Evolutionary conservation across 2,113 vertebrate genomes (phyloP).

Genomic region (Columba livia): DNA sequence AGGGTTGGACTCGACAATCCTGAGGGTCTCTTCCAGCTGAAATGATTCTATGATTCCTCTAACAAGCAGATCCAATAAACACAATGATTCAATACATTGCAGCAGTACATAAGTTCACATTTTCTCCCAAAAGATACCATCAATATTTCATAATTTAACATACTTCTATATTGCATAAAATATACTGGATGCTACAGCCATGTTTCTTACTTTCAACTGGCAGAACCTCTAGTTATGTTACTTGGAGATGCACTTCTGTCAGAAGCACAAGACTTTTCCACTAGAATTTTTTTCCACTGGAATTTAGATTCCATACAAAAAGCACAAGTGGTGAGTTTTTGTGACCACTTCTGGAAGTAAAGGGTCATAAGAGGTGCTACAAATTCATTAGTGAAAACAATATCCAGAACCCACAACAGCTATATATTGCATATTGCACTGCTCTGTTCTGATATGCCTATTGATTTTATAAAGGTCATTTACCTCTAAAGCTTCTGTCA

Average conservation of each 20-base stretch:
- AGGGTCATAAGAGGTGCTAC: background rate
- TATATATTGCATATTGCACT: rapidly evolving
- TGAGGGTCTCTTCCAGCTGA: too few relatives aligned
- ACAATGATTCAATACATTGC: background rate
- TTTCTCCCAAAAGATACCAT: background rate
- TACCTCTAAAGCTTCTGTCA: conserved; percentile 98
- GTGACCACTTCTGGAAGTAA: background rate
- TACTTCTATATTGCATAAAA: background rate
- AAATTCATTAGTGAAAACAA: background rate
- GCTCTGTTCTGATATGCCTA: background rate
- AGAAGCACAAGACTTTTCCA: background rate
- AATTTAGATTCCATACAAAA: background rate
- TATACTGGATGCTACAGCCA: background rate
- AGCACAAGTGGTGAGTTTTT: background rate
- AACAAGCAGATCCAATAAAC: background rate
- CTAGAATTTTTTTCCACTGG: background rate
- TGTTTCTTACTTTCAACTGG: background rate
- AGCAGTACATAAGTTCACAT: background rate
- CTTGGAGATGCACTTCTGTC: background rate
- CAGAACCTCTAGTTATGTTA: background rate
- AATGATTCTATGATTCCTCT: background rate
- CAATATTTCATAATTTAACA: background rate
- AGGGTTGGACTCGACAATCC: too few relatives aligned
- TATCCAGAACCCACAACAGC: background rate
- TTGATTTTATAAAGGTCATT: background rate